Evolutionary conservation across 2,797 vertebrate species (phyloP).

Genomic region (Cyclopterus lumpus): DNA sequence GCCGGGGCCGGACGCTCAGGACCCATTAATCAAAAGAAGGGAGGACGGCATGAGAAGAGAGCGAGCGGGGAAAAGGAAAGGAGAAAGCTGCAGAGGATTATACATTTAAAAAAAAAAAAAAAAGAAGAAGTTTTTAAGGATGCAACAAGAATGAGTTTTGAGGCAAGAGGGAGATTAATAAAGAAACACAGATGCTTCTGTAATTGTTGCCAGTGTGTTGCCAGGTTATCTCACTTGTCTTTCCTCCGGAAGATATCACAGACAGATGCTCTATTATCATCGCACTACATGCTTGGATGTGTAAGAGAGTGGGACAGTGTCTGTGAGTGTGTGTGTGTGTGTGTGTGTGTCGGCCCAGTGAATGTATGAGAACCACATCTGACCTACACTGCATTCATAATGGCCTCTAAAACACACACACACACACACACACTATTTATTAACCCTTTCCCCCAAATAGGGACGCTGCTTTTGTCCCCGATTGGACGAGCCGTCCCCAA

Average conservation of each 20-base stretch:
- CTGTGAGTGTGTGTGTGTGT: not conserved
- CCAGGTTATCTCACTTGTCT: constrained; percentile 47
- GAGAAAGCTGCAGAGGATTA: constrained; percentile 3
- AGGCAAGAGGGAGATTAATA: constrained; percentile 24
- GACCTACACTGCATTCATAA: constrained; percentile 36
- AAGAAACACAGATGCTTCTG: constrained; percentile 50
- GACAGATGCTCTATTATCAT: constrained; percentile 56
- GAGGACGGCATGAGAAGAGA: constrained; percentile 35
- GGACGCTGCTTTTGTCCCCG: not conserved
- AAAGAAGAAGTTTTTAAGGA: not conserved
- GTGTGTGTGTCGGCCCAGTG: not conserved
- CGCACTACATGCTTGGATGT: constrained; percentile 28
- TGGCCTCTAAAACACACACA: constrained; percentile 12
- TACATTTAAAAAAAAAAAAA: not conserved
- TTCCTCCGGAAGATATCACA: constrained; percentile 41
- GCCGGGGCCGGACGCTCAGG: constrained; percentile 43
- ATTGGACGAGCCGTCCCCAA: not conserved
- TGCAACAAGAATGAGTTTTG: constrained; percentile 25
- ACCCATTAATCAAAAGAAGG: constrained; percentile 43
- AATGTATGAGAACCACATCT: constrained; percentile 38
- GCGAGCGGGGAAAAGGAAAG: not conserved
- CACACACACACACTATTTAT: not conserved
- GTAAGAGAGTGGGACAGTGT: constrained; percentile 18
- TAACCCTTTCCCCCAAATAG: not conserved
- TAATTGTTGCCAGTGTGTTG: constrained; percentile 33